A percentile compares a stretch with the other conserved stretches of the same genome.
These are phyloP conservation scores for Parotia lawesii DNA, from an alignment of 2,113 vertebrate species.

Conservation along the genomic window DNA sequence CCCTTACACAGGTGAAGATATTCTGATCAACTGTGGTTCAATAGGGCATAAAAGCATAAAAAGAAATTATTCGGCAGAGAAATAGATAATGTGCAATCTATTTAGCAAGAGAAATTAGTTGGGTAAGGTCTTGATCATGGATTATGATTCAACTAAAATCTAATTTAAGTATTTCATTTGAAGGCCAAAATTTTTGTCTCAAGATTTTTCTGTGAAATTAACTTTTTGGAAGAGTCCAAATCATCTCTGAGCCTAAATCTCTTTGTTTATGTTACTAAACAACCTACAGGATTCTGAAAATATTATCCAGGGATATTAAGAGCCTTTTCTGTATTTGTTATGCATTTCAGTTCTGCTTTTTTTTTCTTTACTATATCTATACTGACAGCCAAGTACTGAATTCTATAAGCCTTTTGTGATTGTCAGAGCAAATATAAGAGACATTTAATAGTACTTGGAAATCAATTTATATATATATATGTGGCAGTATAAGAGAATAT, in stretches of 20 bases:
- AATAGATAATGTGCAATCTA: background rate
- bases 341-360: background rate
- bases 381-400: background rate
- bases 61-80: background rate
- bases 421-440: background rate
- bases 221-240: background rate
- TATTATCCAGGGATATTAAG: background rate
- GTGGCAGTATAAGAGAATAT: background rate
- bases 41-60: background rate
- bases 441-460: background rate
- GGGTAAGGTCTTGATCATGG: background rate
- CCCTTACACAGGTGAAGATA: background rate
- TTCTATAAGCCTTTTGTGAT: background rate
- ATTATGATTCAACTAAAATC: background rate
- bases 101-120: background rate
- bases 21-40: background rate
- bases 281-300: background rate
- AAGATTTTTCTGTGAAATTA: background rate
- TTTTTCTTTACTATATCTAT: background rate
- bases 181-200: background rate
- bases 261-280: background rate
- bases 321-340: background rate
- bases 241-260: background rate
- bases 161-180: slow-evolving; percentile 3
- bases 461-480: background rate